Evolutionary conservation across 2,888 invertebrate species (phyloP), one percentile per base, ranked within the genome.

Genomic region (Candidula unifasciata): DNA sequence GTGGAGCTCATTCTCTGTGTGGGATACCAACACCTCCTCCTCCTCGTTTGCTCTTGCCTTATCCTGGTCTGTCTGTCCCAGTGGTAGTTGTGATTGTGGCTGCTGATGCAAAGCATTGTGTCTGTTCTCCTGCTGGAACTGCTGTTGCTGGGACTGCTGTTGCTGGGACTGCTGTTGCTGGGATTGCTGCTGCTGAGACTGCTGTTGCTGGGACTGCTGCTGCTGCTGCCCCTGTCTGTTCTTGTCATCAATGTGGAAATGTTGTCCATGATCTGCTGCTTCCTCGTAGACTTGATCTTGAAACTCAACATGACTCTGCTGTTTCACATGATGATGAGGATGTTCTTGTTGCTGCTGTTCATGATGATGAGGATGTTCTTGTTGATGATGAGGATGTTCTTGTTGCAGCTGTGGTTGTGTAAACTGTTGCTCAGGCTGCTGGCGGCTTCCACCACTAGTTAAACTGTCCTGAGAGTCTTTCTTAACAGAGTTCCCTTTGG

Each of bases 321-420:
- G 69, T 3, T 24, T 2, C n/a, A 78, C 6, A 13, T 78, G 78
- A 60, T 68, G 8, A 16, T 37, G 80, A 18, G 2, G 69, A 18
- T 54, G 21, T 21, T 77, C 37, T 1, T 76, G 76, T 2, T 66
- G 57, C 52, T 82, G 82, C 8, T 82, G 68, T 44, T 44, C n/a
- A n/a, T n/a, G n/a, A n/a, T n/a, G n/a, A n/a, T 35, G 60, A 3
- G n/a, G 57, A 24, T 35, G 10, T 3, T 2, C 74, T 60, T n/a
- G n/a, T n/a, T 78, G 78, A 60, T 68, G 8, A 16, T 37, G 80
- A 18, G 2, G 69, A 18, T 54, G 21, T 21, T 77, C 37, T 1
- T 76, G 76, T 2, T 66, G 57, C 52, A 76, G 82, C 8, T 82
- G 68, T 44, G n/a, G n/a, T n/a, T n/a, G n/a, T n/a, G n/a, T n/a